phyloP scores from a whole-genome alignment of 1,140 invertebrate genomes.

The Zophobas atratus region DNA sequence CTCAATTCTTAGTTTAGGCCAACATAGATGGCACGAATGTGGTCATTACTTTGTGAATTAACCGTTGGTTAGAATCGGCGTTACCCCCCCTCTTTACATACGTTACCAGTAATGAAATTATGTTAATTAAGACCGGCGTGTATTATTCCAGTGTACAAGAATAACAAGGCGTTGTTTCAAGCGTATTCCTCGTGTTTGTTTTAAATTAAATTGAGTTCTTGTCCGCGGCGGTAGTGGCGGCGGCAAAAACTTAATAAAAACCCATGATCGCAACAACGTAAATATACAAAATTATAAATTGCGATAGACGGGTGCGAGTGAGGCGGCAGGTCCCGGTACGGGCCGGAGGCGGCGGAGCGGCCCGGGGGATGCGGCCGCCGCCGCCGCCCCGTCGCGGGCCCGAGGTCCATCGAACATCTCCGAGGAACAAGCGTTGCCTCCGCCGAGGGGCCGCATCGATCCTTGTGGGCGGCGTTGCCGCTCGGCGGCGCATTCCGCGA shows the following conservation, averaged over 20 bases:
- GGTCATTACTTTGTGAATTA: too few species aligned
- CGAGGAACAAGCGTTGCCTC: slow-evolving; percentile 59
- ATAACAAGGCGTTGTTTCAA: slow-evolving; percentile 10
- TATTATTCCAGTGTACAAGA: slow-evolving; percentile 14
- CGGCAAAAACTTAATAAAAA: slow-evolving; percentile 22
- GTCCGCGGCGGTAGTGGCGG: not conserved
- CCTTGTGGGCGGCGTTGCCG: slow-evolving; percentile 52
- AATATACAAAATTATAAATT: slow-evolving; percentile 42
- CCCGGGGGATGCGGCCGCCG: slow-evolving; percentile 49
- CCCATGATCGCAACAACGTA: slow-evolving; percentile 3
- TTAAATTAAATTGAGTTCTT: slow-evolving; percentile 34
- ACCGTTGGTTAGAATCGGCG: too few species aligned
- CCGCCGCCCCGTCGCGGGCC: slow-evolving; percentile 30
- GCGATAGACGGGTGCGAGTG: not conserved
- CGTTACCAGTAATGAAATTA: not conserved
- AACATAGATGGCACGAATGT: too few species aligned
- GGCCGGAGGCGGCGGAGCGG: slow-evolving; percentile 39
- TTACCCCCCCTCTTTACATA: too few species aligned
- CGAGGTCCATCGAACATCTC: slow-evolving; percentile 58
- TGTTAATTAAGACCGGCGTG: not conserved
- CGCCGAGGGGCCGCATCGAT: slow-evolving; percentile 56
- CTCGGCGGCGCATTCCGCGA: slow-evolving; percentile 54
- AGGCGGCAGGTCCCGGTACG: slow-evolving; percentile 39
- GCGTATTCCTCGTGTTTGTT: slow-evolving; percentile 19
- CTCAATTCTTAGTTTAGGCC: too few species aligned